Conservation (phyloP, 1,140 invertebrate genomes). For the Coenobita brevimanus region DNA sequence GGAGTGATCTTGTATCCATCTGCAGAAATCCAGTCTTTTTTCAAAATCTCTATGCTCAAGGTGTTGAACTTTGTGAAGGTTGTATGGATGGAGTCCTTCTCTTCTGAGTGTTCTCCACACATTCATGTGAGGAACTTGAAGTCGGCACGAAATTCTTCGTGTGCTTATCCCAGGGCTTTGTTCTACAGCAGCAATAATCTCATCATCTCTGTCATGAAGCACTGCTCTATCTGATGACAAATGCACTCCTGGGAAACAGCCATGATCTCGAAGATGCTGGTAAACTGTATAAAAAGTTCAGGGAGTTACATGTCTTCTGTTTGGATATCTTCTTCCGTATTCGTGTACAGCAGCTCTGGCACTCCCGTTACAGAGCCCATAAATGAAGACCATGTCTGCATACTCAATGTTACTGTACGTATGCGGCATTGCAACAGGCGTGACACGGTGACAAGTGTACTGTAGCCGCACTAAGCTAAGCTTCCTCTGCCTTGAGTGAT, state of each 20-base stretch:
- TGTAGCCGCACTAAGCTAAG: too few species aligned
- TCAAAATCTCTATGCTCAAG: background rate
- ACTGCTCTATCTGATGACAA: background rate
- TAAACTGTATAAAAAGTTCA: background rate
- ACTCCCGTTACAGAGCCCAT: background rate
- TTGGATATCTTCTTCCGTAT: background rate
- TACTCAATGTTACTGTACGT: background rate
- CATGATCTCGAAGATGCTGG: background rate
- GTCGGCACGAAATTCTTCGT: background rate
- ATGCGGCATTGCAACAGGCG: too few species aligned
- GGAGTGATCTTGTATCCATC: background rate
- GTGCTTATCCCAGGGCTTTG: background rate
- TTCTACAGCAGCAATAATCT: background rate
- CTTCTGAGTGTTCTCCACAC: background rate
- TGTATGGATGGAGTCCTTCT: too few species aligned
- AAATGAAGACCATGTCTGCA: background rate
- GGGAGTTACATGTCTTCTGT: background rate
- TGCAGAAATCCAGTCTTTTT: background rate
- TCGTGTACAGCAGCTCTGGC: background rate
- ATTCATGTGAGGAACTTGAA: background rate
- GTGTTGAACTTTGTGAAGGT: background rate
- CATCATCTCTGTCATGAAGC: background rate
- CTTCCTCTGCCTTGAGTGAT: too few species aligned
- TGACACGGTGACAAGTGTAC: too few species aligned
- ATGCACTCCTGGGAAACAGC: background rate